Evolutionary conservation across 2,797 vertebrate species (phyloP), one percentile per base, ranked within the genome.

Genomic region (Notoglanidium macrostoma): DNA sequence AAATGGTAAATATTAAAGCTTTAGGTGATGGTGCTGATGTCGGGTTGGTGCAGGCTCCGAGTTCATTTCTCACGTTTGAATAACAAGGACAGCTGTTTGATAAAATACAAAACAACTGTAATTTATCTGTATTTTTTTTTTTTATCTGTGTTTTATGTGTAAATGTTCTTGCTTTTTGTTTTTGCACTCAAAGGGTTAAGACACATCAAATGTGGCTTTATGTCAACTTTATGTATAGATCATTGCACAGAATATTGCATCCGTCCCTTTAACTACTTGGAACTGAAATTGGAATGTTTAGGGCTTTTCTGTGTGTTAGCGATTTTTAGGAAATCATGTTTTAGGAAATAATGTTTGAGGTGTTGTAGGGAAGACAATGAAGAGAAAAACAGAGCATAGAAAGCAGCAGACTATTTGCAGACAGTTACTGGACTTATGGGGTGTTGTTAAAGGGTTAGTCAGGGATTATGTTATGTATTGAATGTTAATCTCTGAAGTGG

Each of bases 401-500:
- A 86, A 88, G 55, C 92, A 94, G 88, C 46, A 92, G 72, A 93
- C 91, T 95, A 93, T 93, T 95, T 96, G 95, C 91, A 95, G 91
- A 96, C 95, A 96, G 89, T 94, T 93, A 91, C 95, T 95, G 92
- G 86, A 91, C 83, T 91, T 92, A 90, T 90, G 90, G 93, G 92
- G 89, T 90, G 91, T 93, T 88, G 91, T 96, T 96, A 92, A 93
- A 94, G 94, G 92, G 95, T 97, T 96, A 97, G 95, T 96, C 95
- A 95, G 92, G 94, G 95, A 94, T 97, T 97, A 97, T 95, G 94
- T 95, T 96, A 96, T 94, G 94, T 92, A 95, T 93, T 91, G 88
- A 84, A 91, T 90, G 94, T 95, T 95, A 93, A 93, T 92, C 89
- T 92, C 94, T 87, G 91, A 94, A 94, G 94, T 93, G 95, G 94